Evolutionary conservation across 1,140 invertebrate species (phyloP), one percentile per base, ranked within the genome.

Genomic region (Onthophagus taurus): DNA sequence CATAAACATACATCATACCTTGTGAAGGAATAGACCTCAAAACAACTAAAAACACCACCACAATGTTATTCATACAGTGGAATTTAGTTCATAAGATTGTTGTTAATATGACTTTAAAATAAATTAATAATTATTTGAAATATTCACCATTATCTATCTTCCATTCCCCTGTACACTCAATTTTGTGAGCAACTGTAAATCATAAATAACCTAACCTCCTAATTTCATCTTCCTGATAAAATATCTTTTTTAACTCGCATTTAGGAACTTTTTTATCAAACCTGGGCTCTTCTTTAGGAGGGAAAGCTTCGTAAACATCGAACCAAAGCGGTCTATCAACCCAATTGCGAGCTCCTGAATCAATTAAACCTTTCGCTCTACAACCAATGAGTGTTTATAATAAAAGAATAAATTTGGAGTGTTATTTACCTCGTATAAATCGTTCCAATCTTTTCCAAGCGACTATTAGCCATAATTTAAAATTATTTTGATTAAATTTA

Each of bases 241-340:
- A 79, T 45, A 95, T 89, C 33, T 76, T 63, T 51, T 60, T 72
- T 8, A 89, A 64, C 31, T 75, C 60, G 23, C 72, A 53, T 12
- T 72, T 64, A 1, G 75, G 67, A 21, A 71, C 67, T 18, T 73
- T 71, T 54, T 83, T 70, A 33, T 81, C 75, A 66, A 70, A 88
- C 26, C 64, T 65, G 6, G 90, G 91, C 56, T 87, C 81, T 30
- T 75, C 61, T 50, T 80, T 78, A 2, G 92, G 91, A 5, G 90
- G 90, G 69, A 90, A 91, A 8, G 80, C 75, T 66, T 80, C 74
- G 58, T 92, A 92, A 12, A 95, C 63, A 64, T 89, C 83, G 61
- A 83, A 90, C 89, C 91, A 95, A n/a, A 94, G 31, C 2, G 91
- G 90, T 48, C 78, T 71, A 51, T 93, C 86, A 54, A 83, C 75